These are phyloP conservation scores for Brenthis ino DNA, from an alignment of 2,888 invertebrate genomes.

Conservation along the genomic window DNA sequence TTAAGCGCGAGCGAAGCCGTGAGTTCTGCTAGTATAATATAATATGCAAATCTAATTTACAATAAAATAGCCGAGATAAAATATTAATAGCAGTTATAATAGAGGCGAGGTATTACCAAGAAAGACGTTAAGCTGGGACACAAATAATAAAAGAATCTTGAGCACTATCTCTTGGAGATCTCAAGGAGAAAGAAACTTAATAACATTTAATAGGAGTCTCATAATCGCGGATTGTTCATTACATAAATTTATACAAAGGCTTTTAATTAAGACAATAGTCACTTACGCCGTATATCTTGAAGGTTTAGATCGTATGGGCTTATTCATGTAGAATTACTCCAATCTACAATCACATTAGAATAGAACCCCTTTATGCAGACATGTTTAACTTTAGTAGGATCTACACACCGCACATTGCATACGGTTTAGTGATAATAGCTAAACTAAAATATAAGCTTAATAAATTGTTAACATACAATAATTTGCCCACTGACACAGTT, in stretches of 20 bases:
- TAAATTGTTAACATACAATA: not conserved
- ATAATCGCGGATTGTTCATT: constrained; percentile 18
- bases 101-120: constrained; percentile 26
- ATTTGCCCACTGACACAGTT: too few species aligned
- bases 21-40: too few species aligned
- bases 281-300: constrained; percentile 13
- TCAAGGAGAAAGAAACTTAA: constrained; percentile 28
- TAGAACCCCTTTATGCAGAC: constrained; percentile 30
- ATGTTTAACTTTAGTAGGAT: constrained; percentile 19
- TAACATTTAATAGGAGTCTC: constrained; percentile 29
- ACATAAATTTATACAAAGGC: constrained; percentile 25
- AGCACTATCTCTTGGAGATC: constrained; percentile 26
- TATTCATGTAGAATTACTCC: constrained; percentile 18
- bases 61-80: constrained; percentile 22
- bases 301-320: constrained; percentile 5
- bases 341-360: constrained; percentile 33
- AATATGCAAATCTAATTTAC: constrained; percentile 23
- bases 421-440: not conserved
- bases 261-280: constrained; percentile 28
- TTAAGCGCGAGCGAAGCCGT: too few species aligned
- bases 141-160: constrained; percentile 31
- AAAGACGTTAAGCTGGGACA: constrained; percentile 32
- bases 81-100: constrained; percentile 31
- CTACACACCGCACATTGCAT: constrained; percentile 11
- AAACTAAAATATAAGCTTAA: not conserved